Percentiles rank a stretch among this genome's conserved stretches.
Conservation (phyloP, 1,140 invertebrate genomes). For the Neodiprion fabricii region DNA sequence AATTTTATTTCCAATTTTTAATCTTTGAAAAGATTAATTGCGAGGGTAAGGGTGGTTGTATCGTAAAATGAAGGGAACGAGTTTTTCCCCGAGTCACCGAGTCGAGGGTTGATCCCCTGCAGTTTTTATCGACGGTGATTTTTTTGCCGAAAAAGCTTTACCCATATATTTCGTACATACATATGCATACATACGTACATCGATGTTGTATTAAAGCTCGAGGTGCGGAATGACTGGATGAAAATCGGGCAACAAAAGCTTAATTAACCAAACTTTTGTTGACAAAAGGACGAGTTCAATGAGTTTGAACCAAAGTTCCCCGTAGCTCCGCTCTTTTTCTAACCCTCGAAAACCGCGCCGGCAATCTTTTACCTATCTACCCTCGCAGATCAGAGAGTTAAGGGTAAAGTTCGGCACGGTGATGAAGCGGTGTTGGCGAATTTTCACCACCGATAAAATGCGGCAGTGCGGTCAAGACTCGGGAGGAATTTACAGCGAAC, state of each 20-base stretch:
- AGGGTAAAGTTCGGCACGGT: neutral
- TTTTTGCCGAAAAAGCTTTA: neutral
- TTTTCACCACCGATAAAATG: neutral
- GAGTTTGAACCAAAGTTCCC: neutral
- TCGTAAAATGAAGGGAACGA: too few species aligned
- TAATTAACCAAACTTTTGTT: neutral
- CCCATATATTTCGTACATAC: neutral
- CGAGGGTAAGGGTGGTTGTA: too few species aligned
- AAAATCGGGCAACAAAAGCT: neutral
- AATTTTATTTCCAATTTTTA: too few species aligned
- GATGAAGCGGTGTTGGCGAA: neutral
- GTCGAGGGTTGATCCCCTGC: too few species aligned
- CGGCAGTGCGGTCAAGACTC: too few species aligned
- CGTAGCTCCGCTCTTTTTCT: neutral
- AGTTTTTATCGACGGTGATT: too few species aligned
- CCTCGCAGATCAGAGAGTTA: neutral
- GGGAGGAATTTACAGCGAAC: too few species aligned
- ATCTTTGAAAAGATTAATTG: too few species aligned
- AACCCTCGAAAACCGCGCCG: neutral
- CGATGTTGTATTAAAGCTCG: too few species aligned
- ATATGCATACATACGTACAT: too few species aligned
- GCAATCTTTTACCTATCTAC: conserved; percentile 1
- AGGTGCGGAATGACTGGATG: too few species aligned
- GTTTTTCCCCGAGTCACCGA: too few species aligned
- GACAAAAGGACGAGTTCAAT: neutral